A percentile compares a stretch with the other conserved stretches of the same genome.
Evolutionary conservation across 2,888 invertebrate species (phyloP).

Genomic region (Lithophane leautieri): DNA sequence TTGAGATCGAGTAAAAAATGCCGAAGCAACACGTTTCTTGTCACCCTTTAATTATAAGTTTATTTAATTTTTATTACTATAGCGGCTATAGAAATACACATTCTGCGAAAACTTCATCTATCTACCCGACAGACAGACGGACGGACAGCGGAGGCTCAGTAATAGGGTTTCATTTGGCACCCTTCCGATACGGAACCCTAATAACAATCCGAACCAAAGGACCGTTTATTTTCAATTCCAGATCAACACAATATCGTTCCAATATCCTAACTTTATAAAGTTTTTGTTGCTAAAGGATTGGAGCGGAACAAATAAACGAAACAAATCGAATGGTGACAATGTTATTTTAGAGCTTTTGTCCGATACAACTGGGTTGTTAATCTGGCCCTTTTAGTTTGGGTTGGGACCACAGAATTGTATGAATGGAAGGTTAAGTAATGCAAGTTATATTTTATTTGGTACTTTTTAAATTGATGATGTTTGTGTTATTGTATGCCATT

Average conservation of each 20-base stretch:
- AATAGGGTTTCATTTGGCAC: too few relatives aligned
- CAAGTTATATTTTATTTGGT: too few relatives aligned
- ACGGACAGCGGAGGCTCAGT: too few relatives aligned
- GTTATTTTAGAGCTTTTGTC: slow-evolving; percentile 42
- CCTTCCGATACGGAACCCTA: too few relatives aligned
- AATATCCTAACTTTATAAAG: slow-evolving; percentile 50
- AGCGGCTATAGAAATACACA: too few relatives aligned
- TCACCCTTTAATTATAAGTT: too few relatives aligned
- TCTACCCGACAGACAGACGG: too few relatives aligned
- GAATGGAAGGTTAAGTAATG: slow-evolving; percentile 5
- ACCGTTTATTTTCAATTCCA: slow-evolving; percentile 37
- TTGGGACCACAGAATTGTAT: slow-evolving; percentile 8
- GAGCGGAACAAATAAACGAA: slow-evolving; percentile 33
- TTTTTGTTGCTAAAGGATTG: slow-evolving; percentile 29
- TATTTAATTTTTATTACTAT: too few relatives aligned
- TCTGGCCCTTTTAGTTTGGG: slow-evolving; percentile 34
- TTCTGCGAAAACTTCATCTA: too few relatives aligned
- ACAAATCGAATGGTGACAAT: slow-evolving; percentile 42
- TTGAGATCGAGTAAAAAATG: too few relatives aligned
- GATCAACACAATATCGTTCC: slow-evolving; percentile 24
- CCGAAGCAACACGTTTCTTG: too few relatives aligned
- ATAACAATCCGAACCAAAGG: slow-evolving; percentile 8
- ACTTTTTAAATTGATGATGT: not conserved
- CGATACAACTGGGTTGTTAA: slow-evolving; percentile 26
- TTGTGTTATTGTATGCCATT: not conserved